A percentile compares a stretch with the other conserved stretches of the same genome.
These are phyloP conservation scores for Tetraneura akinire DNA, from an alignment of 1,140 invertebrate species.

Conservation along the genomic window DNA sequence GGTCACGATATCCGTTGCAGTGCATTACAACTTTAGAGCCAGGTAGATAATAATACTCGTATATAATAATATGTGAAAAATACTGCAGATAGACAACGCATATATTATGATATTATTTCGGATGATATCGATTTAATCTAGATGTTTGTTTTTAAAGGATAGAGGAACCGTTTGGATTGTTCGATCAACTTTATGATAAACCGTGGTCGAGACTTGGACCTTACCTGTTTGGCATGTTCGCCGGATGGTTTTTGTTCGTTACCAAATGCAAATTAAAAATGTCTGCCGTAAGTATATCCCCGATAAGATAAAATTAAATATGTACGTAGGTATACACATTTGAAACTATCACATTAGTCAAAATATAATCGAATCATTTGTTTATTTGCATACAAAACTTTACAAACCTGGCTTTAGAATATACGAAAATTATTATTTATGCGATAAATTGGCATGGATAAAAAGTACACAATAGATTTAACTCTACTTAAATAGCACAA, in stretches of 20 bases:
- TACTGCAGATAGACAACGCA: too few relatives aligned
- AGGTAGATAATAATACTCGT: too few relatives aligned
- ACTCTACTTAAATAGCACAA: neutral
- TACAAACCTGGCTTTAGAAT: too few relatives aligned
- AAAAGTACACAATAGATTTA: neutral
- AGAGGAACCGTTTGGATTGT: constrained; percentile 78
- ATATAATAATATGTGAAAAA: too few relatives aligned
- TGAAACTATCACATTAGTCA: too few relatives aligned
- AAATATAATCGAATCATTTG: too few relatives aligned
- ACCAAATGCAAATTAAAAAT: constrained; percentile 69
- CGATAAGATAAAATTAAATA: neutral
- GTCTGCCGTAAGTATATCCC: constrained; percentile 61
- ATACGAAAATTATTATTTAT: neutral
- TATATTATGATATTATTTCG: too few relatives aligned
- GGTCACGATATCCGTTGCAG: constrained; percentile 73
- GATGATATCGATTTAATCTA: too few relatives aligned
- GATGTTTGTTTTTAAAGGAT: constrained; percentile 59
- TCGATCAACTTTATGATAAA: constrained; percentile 81
- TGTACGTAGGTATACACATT: too few relatives aligned
- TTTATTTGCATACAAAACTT: too few relatives aligned
- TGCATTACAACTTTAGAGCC: constrained; percentile 73
- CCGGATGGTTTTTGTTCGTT: constrained; percentile 74
- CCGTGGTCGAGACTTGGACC: constrained; percentile 80
- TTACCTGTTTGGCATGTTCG: constrained; percentile 76
- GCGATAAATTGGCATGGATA: neutral